Evolutionary conservation across 2,113 vertebrate genomes (phyloP).

Genomic region (Peromyscus maniculatus): DNA sequence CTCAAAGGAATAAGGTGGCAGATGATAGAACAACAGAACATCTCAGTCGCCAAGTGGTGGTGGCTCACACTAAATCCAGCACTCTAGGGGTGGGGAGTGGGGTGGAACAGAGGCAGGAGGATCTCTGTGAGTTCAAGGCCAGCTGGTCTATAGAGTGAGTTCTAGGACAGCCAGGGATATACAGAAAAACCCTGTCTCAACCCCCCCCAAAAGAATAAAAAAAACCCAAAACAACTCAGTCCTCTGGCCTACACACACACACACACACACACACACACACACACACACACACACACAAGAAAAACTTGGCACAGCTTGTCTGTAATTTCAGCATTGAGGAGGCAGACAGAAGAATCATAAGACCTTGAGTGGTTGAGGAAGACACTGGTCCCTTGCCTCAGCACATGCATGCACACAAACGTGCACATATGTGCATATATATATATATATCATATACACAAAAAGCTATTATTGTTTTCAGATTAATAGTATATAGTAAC

Average conservation of each 20-base stretch:
- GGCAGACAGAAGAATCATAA: neutral
- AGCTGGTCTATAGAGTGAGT: neutral
- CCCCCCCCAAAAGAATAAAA: neutral
- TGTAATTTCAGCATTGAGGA: neutral
- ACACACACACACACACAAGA: neutral
- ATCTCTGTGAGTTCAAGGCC: too few relatives aligned
- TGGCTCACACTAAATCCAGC: too few relatives aligned
- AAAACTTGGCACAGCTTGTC: neutral
- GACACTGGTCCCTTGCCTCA: neutral
- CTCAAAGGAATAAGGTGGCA: neutral
- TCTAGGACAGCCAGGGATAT: neutral
- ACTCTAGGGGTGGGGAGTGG: too few relatives aligned
- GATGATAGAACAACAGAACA: neutral
- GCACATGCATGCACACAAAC: neutral
- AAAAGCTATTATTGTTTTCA: slow-evolving; percentile 44
- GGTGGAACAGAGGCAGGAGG: too few relatives aligned
- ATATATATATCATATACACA: neutral
- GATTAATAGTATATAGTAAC: slow-evolving; percentile 21
- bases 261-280: neutral
- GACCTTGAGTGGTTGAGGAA: neutral
- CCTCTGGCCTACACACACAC: neutral
- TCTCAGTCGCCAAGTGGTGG: too few relatives aligned
- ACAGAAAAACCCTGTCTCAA: neutral
- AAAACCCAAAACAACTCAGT: neutral
- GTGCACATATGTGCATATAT: neutral